Evolutionary conservation across 2,113 vertebrate species (phyloP), one percentile per base, ranked within the genome.

Genomic region (Vidua macroura): DNA sequence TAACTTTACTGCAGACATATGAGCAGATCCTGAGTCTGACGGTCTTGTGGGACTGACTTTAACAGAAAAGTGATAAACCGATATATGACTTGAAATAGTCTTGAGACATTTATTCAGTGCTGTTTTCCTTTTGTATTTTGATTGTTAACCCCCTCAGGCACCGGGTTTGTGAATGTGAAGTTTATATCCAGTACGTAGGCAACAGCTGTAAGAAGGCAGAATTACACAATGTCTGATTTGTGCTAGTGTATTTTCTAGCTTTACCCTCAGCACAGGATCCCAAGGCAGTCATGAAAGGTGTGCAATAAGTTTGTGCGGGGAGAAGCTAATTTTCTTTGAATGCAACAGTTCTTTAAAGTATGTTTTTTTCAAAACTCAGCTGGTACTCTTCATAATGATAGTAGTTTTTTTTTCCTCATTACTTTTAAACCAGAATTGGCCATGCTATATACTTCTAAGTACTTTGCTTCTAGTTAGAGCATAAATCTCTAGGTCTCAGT

Each of bases 281-380:
- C 88, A 92, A 78, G 83, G 39, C 64, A 83, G 59, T 86, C 59
- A 12, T 93, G 95, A 93, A 93, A 92, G 76, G 73, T 48, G 39
- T 93, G 64, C 83, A 92, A 8, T 92, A 93, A 51, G 59, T 78
- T 90, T 88, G 31, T 33, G 48, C 4, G 11, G 31, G 35, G 51
- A 90, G 33, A 94, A 85, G 60, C 79, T 86, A 67, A 78, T 83
- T 83, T 93, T 92, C 51, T 86, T 88, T 86, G 46, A 83, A 72
- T 81, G 90, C 93, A 93, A 75, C 27, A 69, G 53, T 86, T 74
- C 52, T 90, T 93, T 67, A 68, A 90, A 86, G 30, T 78, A n/a
- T 52, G 33, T 15, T 73, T 86, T 85, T 90, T 84, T 83, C 51
- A 66, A 72, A 86, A 46, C 62, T 83, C n/a, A 43, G 2, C 41